Conservation (phyloP, 2,113 vertebrate species). For the Mystacornis crossleyi region DNA sequence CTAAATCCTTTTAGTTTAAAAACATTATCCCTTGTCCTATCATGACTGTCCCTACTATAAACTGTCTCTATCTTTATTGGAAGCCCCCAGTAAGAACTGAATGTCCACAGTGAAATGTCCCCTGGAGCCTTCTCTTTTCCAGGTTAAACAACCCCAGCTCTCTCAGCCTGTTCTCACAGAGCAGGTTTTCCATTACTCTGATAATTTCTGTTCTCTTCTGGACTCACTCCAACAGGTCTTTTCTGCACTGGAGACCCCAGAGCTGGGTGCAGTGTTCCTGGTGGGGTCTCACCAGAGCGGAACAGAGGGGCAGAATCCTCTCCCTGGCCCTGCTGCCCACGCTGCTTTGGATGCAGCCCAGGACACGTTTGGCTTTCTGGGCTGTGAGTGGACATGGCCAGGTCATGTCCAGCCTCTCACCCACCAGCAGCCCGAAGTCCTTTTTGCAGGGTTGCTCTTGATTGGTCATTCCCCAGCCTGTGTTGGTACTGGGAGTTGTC, state of each 20-base stretch:
- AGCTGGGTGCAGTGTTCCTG: background rate
- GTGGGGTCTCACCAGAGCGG: background rate
- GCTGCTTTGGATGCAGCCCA: no score
- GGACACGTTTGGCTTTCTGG: no score
- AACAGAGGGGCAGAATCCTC: background rate
- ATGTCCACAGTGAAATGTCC: background rate
- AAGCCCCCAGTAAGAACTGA: background rate
- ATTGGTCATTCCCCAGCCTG: background rate
- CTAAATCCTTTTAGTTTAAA: background rate
- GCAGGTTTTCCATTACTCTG: background rate
- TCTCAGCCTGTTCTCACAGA: background rate
- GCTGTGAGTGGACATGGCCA: background rate
- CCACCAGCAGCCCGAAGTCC: no score
- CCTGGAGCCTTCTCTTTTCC: background rate
- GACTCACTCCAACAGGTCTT: fast-evolving
- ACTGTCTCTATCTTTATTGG: background rate
- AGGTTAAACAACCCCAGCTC: background rate
- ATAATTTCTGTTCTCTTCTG: background rate
- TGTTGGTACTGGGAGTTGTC: fast-evolving
- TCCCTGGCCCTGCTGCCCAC: no score
- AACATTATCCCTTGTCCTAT: background rate
- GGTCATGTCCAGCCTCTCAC: background rate
- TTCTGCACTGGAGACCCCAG: background rate
- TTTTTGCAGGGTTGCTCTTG: fast-evolving
- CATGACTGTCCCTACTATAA: fast-evolving